phyloP scores from a whole-genome alignment of 2,113 vertebrate species.

The Oenanthe oenanthe region DNA sequence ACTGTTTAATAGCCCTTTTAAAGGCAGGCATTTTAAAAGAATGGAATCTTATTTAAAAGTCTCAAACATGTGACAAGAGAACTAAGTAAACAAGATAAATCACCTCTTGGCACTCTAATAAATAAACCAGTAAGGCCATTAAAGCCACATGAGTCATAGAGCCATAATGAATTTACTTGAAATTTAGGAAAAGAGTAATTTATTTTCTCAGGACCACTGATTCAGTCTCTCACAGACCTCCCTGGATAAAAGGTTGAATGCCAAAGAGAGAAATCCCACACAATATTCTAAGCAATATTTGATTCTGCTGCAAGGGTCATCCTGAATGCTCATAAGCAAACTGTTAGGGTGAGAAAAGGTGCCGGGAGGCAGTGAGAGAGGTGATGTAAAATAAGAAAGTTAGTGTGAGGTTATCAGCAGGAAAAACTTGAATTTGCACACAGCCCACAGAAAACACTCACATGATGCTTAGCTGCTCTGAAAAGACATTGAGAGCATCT shows the following conservation, averaged over 20 bases:
- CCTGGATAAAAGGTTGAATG: constrained; percentile 12
- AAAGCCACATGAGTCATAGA: constrained; percentile 62
- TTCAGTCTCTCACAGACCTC: constrained; percentile 19
- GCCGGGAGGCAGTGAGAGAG: neutral
- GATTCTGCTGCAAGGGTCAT: neutral
- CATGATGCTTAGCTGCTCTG: neutral
- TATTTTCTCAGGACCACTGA: constrained; percentile 50
- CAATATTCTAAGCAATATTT: neutral
- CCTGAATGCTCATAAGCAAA: neutral
- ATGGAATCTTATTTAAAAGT: neutral
- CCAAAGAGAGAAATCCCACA: neutral
- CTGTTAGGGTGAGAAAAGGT: fast-evolving
- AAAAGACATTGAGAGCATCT: neutral
- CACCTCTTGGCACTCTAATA: constrained; percentile 9
- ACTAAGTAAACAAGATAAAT: constrained; percentile 37
- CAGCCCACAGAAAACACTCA: neutral
- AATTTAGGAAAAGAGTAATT: constrained; percentile 27
- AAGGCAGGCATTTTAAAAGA: neutral
- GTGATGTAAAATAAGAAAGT: neutral
- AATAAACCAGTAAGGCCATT: constrained; percentile 20
- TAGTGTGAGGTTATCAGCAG: neutral
- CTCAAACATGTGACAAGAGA: neutral
- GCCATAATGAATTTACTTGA: constrained; percentile 54
- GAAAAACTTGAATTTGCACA: neutral
- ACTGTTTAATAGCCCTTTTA: neutral